Evolutionary conservation across 1,140 invertebrate genomes (phyloP).

Genomic region (Metopolophium dirhodum): DNA sequence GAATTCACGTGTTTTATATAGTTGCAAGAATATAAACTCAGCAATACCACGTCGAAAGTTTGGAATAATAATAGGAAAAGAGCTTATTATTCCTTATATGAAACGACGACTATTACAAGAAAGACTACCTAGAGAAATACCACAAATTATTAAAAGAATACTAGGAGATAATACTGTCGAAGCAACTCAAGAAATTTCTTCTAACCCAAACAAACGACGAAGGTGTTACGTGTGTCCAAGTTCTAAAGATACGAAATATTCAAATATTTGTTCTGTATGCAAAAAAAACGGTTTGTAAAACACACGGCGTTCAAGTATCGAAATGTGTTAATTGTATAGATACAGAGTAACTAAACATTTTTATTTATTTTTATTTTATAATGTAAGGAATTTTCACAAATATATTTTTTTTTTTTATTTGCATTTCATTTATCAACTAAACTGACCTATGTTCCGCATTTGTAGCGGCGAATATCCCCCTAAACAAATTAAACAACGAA

Average conservation of each 20-base stretch:
- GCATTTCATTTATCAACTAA: background rate
- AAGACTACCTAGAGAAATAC: background rate
- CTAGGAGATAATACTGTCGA: background rate
- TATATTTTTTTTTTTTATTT: conserved; percentile 9
- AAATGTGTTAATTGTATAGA: background rate
- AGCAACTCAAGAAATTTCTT: background rate
- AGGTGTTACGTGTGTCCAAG: conserved; percentile 4
- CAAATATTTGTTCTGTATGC: conserved; percentile 19
- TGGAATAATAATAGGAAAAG: too few species aligned
- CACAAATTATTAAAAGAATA: background rate
- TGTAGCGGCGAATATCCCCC: too few species aligned
- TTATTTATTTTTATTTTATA: background rate
- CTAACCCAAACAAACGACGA: background rate
- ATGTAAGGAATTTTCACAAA: background rate
- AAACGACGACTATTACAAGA: background rate
- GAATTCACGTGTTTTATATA: too few species aligned
- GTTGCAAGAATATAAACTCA: too few species aligned
- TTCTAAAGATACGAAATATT: conserved; percentile 26
- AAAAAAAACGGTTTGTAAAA: conserved; percentile 24
- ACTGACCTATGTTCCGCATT: too few species aligned
- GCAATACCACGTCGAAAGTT: too few species aligned
- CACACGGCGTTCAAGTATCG: conserved; percentile 8
- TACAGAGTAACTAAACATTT: too few species aligned
- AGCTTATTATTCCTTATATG: too few species aligned
- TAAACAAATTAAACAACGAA: too few species aligned